Evolutionary conservation across 1,140 invertebrate species (phyloP).

Genomic region (Potamilus streckersoni): DNA sequence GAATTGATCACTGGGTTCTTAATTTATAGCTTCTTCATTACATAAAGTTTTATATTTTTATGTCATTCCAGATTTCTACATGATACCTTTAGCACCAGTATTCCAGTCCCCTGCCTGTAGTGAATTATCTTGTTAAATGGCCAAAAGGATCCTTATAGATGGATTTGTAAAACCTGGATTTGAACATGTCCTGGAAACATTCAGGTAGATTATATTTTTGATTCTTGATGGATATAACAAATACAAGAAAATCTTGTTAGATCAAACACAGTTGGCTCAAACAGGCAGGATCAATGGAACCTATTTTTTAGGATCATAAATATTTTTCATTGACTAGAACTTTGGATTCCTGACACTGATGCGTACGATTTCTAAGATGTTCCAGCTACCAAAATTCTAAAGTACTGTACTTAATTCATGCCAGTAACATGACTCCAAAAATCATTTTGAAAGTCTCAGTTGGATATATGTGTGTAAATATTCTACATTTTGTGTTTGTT

Average conservation of each 20-base stretch:
- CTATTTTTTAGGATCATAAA: background rate
- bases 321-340: background rate
- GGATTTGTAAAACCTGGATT: constrained; percentile 54
- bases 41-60: too few relatives aligned
- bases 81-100: too few relatives aligned
- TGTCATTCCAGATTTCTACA: too few relatives aligned
- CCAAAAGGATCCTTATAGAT: constrained; percentile 13
- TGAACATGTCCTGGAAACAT: constrained; percentile 46
- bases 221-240: background rate
- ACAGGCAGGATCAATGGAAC: background rate
- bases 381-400: too few relatives aligned
- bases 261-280: background rate
- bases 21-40: too few relatives aligned
- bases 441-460: too few relatives aligned
- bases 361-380: background rate
- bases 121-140: background rate
- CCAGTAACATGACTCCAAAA: too few relatives aligned
- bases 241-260: background rate
- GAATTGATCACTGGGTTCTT: too few relatives aligned
- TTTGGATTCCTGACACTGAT: background rate
- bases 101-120: too few relatives aligned
- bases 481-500: too few relatives aligned
- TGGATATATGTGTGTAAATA: too few relatives aligned
- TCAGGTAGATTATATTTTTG: constrained; percentile 33
- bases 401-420: too few relatives aligned